Evolutionary conservation across 1,140 invertebrate species (phyloP).

Genomic region (Liolophura sinensis): DNA sequence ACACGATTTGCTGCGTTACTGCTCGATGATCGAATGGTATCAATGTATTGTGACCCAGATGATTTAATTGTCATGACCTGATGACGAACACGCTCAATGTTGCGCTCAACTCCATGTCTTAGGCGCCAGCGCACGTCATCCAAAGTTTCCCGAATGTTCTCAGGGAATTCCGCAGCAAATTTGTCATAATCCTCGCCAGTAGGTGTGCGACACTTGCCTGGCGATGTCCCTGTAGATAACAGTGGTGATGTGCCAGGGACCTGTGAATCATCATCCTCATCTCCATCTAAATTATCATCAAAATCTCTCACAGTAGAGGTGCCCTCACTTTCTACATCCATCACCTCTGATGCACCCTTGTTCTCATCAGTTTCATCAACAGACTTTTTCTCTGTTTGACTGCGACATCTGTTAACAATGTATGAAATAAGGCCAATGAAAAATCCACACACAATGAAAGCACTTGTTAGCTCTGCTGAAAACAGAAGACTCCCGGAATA

Average conservation of each 20-base stretch:
- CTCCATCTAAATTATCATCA: constrained; percentile 14
- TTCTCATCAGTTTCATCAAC: not conserved
- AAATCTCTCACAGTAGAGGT: not conserved
- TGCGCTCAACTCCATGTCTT: constrained; percentile 34
- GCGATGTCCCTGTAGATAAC: constrained; percentile 22
- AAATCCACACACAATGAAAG: constrained; percentile 1
- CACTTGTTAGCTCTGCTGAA: constrained; percentile 23
- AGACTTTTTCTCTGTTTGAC: no score
- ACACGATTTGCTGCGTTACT: constrained; percentile 40
- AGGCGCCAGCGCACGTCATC: constrained; percentile 44
- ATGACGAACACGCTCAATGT: constrained; percentile 41
- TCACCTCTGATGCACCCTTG: not conserved
- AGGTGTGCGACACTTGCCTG: constrained; percentile 30
- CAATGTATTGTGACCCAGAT: constrained; percentile 44
- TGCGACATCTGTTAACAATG: constrained; percentile 1
- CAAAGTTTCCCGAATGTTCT: constrained; percentile 40
- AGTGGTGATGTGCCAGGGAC: constrained; percentile 6
- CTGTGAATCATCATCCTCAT: constrained; percentile 13
- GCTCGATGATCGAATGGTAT: constrained; percentile 43
- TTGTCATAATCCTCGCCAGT: constrained; percentile 15
- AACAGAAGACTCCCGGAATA: no score
- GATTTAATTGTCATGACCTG: constrained; percentile 36
- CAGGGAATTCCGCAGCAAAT: constrained; percentile 13
- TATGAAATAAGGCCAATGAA: constrained; percentile 8
- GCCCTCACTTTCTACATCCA: constrained; percentile 3